Evolutionary conservation across 2,113 vertebrate genomes (phyloP).

Genomic region (Muscicapa adusta): DNA sequence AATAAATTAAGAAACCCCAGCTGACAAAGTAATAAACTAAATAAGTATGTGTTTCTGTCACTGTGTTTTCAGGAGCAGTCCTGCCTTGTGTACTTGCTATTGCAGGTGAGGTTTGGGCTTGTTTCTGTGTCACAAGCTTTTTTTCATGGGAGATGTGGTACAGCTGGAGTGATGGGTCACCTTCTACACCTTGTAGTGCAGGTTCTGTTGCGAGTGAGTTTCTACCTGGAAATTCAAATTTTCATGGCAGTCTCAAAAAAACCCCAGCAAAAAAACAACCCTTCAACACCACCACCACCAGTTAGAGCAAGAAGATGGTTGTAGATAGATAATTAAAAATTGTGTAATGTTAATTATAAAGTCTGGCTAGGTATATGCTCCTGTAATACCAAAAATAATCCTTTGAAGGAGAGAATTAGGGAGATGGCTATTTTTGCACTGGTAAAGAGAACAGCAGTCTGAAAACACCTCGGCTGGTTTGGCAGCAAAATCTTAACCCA

Average conservation of each 20-base stretch:
- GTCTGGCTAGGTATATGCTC: neutral
- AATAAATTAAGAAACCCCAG: neutral
- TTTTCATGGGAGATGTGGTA: neutral
- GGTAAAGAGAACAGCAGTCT: slow-evolving; percentile 3
- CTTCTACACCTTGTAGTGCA: neutral
- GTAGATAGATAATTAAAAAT: slow-evolving; percentile 16
- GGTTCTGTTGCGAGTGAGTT: fast-evolving
- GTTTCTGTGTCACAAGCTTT: neutral
- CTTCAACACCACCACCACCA: neutral
- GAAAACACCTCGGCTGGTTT: slow-evolving; percentile 26
- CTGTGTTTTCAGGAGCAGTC: neutral
- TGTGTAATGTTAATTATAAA: slow-evolving; percentile 2
- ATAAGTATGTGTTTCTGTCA: neutral
- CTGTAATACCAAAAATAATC: neutral
- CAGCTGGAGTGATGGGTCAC: fast-evolving
- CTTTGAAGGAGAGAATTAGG: neutral
- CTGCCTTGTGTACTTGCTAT: neutral
- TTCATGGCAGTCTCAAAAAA: neutral
- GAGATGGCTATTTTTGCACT: neutral
- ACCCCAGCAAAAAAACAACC: neutral
- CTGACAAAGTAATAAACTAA: neutral
- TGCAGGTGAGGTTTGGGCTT: neutral
- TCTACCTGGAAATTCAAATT: neutral
- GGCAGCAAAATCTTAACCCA: neutral
- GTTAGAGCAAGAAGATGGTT: neutral